Percentiles rank a stretch among this genome's conserved stretches.
Conservation (phyloP, 2,113 vertebrate genomes). For the Melanostigma gelatinosum region DNA sequence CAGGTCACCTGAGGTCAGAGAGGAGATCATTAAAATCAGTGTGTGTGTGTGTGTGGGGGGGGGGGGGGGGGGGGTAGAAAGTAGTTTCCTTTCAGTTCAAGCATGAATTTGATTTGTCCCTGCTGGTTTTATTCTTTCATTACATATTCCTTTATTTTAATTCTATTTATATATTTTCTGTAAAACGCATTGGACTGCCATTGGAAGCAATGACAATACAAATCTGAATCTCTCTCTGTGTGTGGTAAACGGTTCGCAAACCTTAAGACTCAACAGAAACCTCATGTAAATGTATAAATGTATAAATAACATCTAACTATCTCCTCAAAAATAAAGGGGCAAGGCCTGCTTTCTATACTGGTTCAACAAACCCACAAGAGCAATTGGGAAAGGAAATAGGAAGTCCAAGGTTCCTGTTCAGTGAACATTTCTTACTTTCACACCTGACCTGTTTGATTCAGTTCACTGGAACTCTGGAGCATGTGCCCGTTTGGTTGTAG, state of each 20-base stretch:
- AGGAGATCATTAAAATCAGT: neutral
- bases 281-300: neutral
- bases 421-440: neutral
- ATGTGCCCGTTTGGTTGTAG: neutral
- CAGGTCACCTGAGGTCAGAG: slow-evolving; percentile 80
- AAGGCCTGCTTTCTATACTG: neutral
- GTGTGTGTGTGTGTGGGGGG: neutral
- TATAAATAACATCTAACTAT: neutral
- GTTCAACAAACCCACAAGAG: neutral
- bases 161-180: neutral
- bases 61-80: neutral
- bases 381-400: neutral
- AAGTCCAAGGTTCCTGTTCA: neutral
- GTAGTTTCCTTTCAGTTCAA: neutral
- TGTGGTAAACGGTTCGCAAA: neutral
- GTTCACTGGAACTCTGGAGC: neutral
- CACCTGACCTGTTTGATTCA: neutral
- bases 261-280: neutral
- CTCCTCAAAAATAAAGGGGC: neutral
- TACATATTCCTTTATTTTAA: neutral
- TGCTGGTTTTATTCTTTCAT: too few relatives aligned
- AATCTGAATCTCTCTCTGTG: too few relatives aligned
- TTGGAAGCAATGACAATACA: too few relatives aligned
- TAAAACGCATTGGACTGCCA: neutral
- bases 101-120: neutral